Conservation (phyloP, 2,797 vertebrate genomes). For the Microctenopoma lineatum region DNA sequence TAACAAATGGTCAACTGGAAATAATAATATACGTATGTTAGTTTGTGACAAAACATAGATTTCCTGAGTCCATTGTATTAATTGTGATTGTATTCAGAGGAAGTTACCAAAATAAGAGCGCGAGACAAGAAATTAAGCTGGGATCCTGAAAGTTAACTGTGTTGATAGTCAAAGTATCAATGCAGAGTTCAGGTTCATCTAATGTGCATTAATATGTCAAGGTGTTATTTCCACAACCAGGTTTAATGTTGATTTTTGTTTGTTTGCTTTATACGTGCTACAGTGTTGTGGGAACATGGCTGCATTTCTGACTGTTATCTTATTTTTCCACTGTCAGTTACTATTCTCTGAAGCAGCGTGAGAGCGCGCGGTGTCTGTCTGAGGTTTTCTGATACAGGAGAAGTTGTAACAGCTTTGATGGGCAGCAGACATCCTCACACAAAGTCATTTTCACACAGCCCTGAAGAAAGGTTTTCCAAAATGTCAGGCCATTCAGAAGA, state of each 20-base stretch:
- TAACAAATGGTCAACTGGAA: no score
- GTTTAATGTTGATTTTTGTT: not conserved
- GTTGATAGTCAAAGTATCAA: no score
- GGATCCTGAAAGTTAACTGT: no score
- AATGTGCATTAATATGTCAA: no score
- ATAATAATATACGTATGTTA: no score
- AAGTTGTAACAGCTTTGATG: conserved; percentile 37
- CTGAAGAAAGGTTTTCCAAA: conserved; percentile 45
- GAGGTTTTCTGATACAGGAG: conserved; percentile 5
- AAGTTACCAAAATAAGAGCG: no score
- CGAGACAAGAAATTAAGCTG: no score
- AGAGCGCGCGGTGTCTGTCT: not conserved
- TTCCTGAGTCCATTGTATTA: no score
- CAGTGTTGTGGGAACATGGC: not conserved
- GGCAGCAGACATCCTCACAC: conserved; percentile 32
- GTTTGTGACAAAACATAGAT: no score
- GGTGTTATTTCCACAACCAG: no score
- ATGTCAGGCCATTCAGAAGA: conserved; percentile 46
- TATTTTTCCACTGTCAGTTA: conserved; percentile 10
- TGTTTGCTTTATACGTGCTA: not conserved
- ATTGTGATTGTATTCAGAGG: no score
- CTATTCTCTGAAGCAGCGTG: conserved; percentile 11
- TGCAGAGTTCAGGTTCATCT: no score
- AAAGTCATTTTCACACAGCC: conserved; percentile 43
- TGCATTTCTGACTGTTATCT: not conserved